Evolutionary conservation across 1,140 invertebrate species (phyloP).

Genomic region (Drosophila kikkawai): DNA sequence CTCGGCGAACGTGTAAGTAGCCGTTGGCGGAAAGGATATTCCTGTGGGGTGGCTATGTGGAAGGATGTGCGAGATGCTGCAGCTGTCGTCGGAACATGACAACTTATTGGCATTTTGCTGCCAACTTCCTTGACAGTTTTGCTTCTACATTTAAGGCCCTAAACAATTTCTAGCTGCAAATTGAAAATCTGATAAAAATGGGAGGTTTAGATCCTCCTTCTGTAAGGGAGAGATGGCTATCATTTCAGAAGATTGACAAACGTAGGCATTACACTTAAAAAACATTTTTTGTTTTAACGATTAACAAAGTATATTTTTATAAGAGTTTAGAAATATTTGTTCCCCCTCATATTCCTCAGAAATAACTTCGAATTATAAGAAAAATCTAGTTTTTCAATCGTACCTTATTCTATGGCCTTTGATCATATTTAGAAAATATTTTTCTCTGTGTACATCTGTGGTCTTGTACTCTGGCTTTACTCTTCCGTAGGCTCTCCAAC

Average conservation of each 20-base stretch:
- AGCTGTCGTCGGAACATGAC: slow-evolving; percentile 51
- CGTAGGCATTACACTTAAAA: background rate
- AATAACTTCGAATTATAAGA: background rate
- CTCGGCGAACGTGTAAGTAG: slow-evolving; percentile 44
- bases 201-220: background rate
- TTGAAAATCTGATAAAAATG: slow-evolving; percentile 50
- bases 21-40: slow-evolving; percentile 27
- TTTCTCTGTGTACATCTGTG: background rate
- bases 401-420: background rate
- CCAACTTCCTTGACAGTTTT: slow-evolving; percentile 25
- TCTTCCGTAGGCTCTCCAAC: slow-evolving; percentile 7
- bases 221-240: background rate
- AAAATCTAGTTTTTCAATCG: background rate
- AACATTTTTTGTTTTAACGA: too few species aligned
- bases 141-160: slow-evolving; percentile 22
- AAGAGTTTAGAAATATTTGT: too few species aligned
- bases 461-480: background rate
- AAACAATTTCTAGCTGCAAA: slow-evolving; percentile 52
- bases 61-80: slow-evolving; percentile 55
- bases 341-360: too few species aligned
- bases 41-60: background rate
- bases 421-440: background rate
- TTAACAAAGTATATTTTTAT: background rate
- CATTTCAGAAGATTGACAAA: slow-evolving; percentile 32
- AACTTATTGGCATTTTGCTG: slow-evolving; percentile 63